Percentiles rank a stretch among this genome's conserved stretches.
phyloP scores from a whole-genome alignment of 2,113 vertebrate species.

The Chrysemys picta region DNA sequence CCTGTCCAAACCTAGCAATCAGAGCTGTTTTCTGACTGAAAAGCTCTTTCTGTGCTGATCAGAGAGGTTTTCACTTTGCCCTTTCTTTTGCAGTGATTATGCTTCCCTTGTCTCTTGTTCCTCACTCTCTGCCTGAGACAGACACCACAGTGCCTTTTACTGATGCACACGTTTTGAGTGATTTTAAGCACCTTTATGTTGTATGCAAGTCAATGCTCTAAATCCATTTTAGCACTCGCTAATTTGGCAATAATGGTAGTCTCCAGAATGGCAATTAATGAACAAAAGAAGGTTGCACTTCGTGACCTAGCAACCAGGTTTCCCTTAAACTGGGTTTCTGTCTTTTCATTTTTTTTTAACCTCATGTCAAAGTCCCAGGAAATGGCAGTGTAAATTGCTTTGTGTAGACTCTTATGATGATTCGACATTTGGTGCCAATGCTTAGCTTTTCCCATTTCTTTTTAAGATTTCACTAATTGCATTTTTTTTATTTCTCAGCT shows the following conservation, averaged over 20 bases:
- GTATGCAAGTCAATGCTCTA: constrained; percentile 38
- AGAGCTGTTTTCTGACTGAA: background rate
- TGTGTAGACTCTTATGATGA: constrained; percentile 29
- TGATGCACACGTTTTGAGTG: background rate
- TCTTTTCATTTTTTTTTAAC: constrained; percentile 19
- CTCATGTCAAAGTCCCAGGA: constrained; percentile 27
- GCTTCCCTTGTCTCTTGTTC: background rate
- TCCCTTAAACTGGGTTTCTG: constrained; percentile 48
- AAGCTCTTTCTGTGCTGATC: background rate
- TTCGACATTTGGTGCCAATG: constrained; percentile 44
- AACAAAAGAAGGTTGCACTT: constrained; percentile 62
- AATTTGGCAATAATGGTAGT: constrained; percentile 51
- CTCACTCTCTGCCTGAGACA: background rate
- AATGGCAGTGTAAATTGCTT: constrained; percentile 53
- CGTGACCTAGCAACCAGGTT: constrained; percentile 60
- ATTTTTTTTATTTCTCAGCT: constrained; percentile 10
- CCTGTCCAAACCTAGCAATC: background rate
- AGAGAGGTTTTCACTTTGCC: background rate
- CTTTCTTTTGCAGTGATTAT: background rate
- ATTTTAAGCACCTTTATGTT: constrained; percentile 58
- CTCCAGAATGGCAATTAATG: constrained; percentile 68
- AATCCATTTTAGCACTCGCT: constrained; percentile 41
- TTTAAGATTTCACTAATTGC: constrained; percentile 29
- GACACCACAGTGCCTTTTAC: background rate
- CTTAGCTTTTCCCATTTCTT: constrained; percentile 41